Evolutionary conservation across 1,140 invertebrate species (phyloP).

Genomic region (Drosophila mayri): DNA sequence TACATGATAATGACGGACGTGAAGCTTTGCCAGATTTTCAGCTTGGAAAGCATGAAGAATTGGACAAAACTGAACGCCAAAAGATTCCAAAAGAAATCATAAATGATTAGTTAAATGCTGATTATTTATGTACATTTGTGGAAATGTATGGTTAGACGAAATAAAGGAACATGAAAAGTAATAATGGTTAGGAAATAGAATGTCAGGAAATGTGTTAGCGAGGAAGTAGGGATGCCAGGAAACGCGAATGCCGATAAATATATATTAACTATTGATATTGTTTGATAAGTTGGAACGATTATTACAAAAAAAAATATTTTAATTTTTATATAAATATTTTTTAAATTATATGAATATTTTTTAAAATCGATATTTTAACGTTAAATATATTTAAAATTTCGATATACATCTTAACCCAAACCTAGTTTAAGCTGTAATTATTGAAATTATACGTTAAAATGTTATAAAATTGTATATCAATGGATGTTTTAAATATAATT

Average conservation of each 20-base stretch:
- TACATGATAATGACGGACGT: slow-evolving; percentile 8
- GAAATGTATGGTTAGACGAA: slow-evolving; percentile 11
- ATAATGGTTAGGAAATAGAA: slow-evolving; percentile 5
- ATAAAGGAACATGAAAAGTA: slow-evolving; percentile 2
- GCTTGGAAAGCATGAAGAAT: neutral
- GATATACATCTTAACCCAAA: neutral
- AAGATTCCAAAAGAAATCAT: slow-evolving; percentile 14
- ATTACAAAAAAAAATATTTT: too few relatives aligned
- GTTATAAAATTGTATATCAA: neutral
- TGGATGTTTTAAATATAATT: neutral
- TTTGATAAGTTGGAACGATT: too few relatives aligned
- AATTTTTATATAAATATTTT: too few relatives aligned
- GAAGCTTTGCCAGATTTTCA: slow-evolving; percentile 22
- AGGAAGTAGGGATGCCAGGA: neutral
- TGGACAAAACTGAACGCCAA: slow-evolving; percentile 10
- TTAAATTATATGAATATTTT: neutral
- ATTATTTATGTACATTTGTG: slow-evolving; percentile 1
- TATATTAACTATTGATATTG: too few relatives aligned
- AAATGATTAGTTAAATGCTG: slow-evolving; percentile 14
- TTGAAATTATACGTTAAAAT: neutral
- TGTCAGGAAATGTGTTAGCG: neutral
- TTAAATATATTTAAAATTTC: neutral
- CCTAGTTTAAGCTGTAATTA: neutral
- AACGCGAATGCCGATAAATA: neutral
- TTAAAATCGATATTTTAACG: neutral